Percentiles rank a stretch among this genome's conserved stretches.
Evolutionary conservation across 2,797 vertebrate species (phyloP).

Genomic region (Tamandua tetradactyla): DNA sequence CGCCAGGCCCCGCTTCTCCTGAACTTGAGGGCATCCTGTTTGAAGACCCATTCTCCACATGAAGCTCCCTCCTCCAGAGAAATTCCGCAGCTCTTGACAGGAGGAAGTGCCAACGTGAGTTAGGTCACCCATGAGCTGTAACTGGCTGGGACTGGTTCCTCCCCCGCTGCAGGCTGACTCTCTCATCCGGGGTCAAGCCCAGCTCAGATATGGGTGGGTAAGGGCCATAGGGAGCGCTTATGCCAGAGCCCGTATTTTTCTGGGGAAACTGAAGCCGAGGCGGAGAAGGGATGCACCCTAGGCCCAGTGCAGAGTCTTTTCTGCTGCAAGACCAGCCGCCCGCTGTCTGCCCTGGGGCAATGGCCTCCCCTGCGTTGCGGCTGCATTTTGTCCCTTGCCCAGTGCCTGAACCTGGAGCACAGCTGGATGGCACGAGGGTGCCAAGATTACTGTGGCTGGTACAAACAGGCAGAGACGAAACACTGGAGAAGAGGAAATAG

Average conservation of each 20-base stretch:
- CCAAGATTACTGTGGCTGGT: background rate
- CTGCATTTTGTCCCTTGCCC: accelerated
- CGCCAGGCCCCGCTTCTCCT: background rate
- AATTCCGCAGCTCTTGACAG: accelerated
- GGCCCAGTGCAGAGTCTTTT: accelerated
- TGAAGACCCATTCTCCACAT: background rate
- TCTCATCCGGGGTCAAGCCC: background rate
- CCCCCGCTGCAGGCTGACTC: background rate
- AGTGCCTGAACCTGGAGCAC: background rate
- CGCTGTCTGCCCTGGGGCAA: background rate
- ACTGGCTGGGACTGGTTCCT: accelerated
- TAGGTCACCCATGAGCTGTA: background rate
- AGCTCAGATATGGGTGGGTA: accelerated
- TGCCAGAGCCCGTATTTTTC: background rate
- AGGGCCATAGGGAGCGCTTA: accelerated
- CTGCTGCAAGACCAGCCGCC: accelerated
- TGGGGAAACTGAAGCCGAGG: background rate
- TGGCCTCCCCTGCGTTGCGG: background rate
- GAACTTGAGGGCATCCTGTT: background rate
- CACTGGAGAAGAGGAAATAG: background rate
- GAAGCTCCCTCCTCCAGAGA: no score
- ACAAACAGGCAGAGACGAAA: background rate
- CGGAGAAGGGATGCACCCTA: background rate
- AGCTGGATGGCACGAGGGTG: background rate
- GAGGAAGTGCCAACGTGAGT: accelerated